A percentile compares a stretch with the other conserved stretches of the same genome.
phyloP scores from a whole-genome alignment of 2,113 vertebrate genomes.

The Megaptera novaeangliae region DNA sequence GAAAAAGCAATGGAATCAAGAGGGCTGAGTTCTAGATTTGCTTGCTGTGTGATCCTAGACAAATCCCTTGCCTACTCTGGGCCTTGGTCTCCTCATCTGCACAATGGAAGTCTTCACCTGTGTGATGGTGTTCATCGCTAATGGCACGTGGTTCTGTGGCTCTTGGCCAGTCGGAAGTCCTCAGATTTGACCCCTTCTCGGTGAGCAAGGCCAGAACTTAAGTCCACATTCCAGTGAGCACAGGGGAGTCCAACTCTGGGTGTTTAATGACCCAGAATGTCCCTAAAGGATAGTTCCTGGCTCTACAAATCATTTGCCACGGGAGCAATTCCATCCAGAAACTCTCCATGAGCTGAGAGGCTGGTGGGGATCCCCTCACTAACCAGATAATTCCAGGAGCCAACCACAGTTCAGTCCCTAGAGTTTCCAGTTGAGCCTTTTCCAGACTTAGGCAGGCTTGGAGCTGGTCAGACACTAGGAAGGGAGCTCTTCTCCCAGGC shows the following conservation, averaged over 20 bases:
- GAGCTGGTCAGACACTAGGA: neutral
- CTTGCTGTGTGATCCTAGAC: neutral
- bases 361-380: neutral
- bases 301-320: neutral
- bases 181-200: neutral
- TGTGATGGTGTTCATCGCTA: neutral
- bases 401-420: neutral
- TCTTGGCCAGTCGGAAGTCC: neutral
- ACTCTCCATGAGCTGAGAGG: neutral
- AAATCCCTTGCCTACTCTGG: neutral
- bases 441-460: neutral
- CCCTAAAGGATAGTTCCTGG: neutral
- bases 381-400: neutral
- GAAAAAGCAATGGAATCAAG: neutral
- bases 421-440: neutral
- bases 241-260: neutral
- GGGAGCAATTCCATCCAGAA: neutral
- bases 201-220: neutral
- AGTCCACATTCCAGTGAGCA: neutral
- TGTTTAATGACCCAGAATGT: neutral
- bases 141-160: neutral
- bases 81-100: neutral
- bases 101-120: neutral
- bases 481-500: neutral
- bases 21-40: neutral